A percentile compares a stretch with the other conserved stretches of the same genome.
phyloP scores from a whole-genome alignment of 1,140 invertebrate species.

The Scaptodrosophila lebanonensis region DNA sequence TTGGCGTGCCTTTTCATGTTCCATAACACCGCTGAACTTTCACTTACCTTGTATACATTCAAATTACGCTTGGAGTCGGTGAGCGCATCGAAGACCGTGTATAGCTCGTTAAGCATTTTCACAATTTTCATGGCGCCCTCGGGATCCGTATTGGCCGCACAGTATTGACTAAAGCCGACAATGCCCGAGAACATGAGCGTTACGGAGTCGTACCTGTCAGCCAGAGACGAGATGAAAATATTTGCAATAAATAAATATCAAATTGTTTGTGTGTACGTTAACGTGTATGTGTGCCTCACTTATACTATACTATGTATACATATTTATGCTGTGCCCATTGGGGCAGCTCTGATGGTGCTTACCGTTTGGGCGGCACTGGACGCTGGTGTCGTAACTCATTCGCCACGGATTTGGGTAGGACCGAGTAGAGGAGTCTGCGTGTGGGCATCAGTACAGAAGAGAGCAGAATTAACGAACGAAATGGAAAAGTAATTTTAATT shows the following conservation, averaged over 20 bases:
- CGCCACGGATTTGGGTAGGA: conserved; percentile 94
- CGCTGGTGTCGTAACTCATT: conserved; percentile 93
- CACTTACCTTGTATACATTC: conserved; percentile 93
- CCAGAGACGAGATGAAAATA: conserved; percentile 22
- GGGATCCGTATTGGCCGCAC: conserved; percentile 89
- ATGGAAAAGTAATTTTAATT: conserved; percentile 69
- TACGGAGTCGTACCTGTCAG: conserved; percentile 87
- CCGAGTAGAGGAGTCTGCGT: conserved; percentile 92
- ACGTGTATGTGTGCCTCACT: background rate
- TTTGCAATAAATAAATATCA: conserved; percentile 57
- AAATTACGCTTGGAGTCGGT: conserved; percentile 94
- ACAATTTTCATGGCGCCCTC: conserved; percentile 95
- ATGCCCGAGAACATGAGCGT: conserved; percentile 96
- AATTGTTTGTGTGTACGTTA: conserved; percentile 25
- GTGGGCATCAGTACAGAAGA: conserved; percentile 10
- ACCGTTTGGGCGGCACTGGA: conserved; percentile 87
- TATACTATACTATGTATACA: background rate
- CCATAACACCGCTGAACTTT: conserved; percentile 1
- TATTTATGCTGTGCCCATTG: conserved; percentile 15
- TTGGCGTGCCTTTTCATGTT: too few species aligned
- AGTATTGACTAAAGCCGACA: conserved; percentile 93
- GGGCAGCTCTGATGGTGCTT: conserved; percentile 39
- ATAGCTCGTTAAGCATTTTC: conserved; percentile 92
- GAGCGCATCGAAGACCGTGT: conserved; percentile 93
- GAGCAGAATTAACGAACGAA: conserved; percentile 19